Evolutionary conservation across 1,140 invertebrate genomes (phyloP).

Genomic region (Drosophila auraria): DNA sequence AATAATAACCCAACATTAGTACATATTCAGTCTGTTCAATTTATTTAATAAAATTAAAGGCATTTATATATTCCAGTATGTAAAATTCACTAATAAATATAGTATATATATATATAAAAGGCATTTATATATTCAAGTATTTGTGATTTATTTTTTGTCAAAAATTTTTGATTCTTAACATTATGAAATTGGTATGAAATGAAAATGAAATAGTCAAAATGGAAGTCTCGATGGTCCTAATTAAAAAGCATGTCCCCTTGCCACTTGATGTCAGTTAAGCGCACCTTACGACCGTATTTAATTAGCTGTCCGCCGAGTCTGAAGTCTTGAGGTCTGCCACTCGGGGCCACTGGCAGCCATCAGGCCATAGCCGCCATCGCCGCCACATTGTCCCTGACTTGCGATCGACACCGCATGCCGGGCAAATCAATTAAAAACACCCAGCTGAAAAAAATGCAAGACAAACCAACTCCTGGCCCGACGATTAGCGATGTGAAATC

Average conservation of each 20-base stretch:
- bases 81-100: too few species aligned
- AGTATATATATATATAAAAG: too few species aligned
- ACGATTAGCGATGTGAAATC: conserved; percentile 48
- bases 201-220: background rate
- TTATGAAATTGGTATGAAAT: background rate
- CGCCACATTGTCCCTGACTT: conserved; percentile 53
- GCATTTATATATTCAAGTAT: too few species aligned
- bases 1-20: too few species aligned
- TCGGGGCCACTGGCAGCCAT: conserved; percentile 42
- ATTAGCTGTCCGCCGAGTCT: conserved; percentile 44
- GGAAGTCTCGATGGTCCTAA: conserved; percentile 8
- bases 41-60: too few species aligned
- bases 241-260: conserved; percentile 4
- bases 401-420: conserved; percentile 48
- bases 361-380: conserved; percentile 31
- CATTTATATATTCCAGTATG: too few species aligned
- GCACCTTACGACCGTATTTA: conserved; percentile 44
- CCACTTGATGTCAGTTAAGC: conserved; percentile 1
- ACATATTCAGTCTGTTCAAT: too few species aligned
- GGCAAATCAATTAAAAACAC: conserved; percentile 51
- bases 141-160: too few species aligned
- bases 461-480: conserved; percentile 36
- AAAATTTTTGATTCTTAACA: too few species aligned
- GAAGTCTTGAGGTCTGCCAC: conserved; percentile 34
- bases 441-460: conserved; percentile 32